Percentiles rank a stretch among this genome's conserved stretches.
Evolutionary conservation across 1,140 invertebrate genomes (phyloP).

Genomic region (Laupala kohalensis): DNA sequence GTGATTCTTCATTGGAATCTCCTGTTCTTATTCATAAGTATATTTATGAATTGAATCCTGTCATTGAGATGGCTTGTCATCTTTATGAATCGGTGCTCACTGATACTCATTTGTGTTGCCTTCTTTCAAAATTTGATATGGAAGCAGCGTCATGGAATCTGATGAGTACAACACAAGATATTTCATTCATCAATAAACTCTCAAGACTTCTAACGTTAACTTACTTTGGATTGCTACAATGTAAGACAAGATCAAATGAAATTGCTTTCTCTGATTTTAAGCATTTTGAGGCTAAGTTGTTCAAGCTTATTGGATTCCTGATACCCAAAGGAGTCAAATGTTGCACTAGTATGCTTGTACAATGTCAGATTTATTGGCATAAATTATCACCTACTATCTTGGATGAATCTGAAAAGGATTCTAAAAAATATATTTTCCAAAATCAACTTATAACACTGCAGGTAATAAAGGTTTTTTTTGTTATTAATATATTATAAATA

Average conservation of each 20-base stretch:
- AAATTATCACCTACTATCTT: neutral
- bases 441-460: constrained; percentile 8
- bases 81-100: neutral
- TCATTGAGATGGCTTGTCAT: neutral
- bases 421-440: constrained; percentile 6
- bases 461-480: neutral
- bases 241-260: neutral
- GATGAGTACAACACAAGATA: neutral
- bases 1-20: neutral
- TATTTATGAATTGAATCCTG: neutral
- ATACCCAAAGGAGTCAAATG: neutral
- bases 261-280: neutral
- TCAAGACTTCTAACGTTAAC: neutral
- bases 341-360: neutral
- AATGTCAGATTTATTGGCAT: constrained; percentile 4
- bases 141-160: neutral
- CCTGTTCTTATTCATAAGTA: neutral
- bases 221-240: neutral
- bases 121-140: constrained; percentile 2
- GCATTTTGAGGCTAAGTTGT: constrained; percentile 2
- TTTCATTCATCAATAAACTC: neutral
- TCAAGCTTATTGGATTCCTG: neutral
- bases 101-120: neutral
- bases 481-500: neutral
- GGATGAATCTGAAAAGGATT: neutral